Evolutionary conservation across 2,888 invertebrate species (phyloP).

Genomic region (Conistra vaccinii): DNA sequence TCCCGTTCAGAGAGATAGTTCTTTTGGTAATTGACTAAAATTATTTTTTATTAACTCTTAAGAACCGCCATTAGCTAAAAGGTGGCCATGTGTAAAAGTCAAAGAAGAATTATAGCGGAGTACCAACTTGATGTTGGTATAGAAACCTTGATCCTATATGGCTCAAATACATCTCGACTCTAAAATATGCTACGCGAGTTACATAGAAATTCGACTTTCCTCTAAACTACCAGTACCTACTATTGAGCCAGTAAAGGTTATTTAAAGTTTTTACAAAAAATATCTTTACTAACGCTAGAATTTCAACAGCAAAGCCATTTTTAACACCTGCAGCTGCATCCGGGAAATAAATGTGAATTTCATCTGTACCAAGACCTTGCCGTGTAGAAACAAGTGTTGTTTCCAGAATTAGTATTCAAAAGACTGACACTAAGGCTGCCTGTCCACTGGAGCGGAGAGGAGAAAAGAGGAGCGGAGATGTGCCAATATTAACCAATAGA

Average conservation of each 20-base stretch:
- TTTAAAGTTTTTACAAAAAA: neutral
- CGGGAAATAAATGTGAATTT: neutral
- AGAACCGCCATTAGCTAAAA: neutral
- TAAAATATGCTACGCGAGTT: neutral
- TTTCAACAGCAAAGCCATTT: too few relatives aligned
- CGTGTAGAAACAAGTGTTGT: neutral
- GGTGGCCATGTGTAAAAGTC: neutral
- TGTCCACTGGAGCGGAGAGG: too few relatives aligned
- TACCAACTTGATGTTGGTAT: neutral
- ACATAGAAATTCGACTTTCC: neutral
- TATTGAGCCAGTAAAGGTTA: neutral
- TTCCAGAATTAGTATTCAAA: constrained; percentile 21
- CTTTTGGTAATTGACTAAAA: neutral
- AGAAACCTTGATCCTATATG: neutral
- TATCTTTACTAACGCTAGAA: too few relatives aligned
- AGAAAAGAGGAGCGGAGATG: too few relatives aligned
- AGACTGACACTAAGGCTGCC: constrained; percentile 9
- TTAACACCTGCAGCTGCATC: neutral
- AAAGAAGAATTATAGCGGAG: neutral
- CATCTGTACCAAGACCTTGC: too few relatives aligned
- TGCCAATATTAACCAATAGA: too few relatives aligned
- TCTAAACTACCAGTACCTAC: neutral
- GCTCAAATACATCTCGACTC: neutral
- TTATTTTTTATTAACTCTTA: neutral
- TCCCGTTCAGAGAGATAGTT: neutral